A percentile compares a stretch with the other conserved stretches of the same genome.
Conservation (phyloP, 1,140 invertebrate genomes). For the Coenobita brevimanus region DNA sequence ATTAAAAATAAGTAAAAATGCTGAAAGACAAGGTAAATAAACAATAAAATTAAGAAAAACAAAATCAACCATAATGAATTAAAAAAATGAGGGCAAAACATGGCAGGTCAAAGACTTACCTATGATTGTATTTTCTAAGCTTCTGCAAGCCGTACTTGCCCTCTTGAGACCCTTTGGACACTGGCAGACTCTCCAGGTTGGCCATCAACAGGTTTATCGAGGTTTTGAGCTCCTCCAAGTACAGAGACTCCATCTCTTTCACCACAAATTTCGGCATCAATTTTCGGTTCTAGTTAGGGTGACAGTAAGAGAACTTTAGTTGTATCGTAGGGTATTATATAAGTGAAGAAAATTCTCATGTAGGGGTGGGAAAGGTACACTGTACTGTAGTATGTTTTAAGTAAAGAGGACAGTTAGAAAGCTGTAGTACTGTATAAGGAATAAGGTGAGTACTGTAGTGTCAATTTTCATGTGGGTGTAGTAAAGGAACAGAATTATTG, state of each 20-base stretch:
- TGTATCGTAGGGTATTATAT: too few species aligned
- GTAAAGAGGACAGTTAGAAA: too few species aligned
- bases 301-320: too few species aligned
- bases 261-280: slow-evolving; percentile 99
- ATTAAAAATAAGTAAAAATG: neutral
- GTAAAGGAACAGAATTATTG: too few species aligned
- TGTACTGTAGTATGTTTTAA: too few species aligned
- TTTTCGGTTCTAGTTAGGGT: slow-evolving; percentile 86
- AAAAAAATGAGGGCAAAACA: neutral
- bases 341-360: too few species aligned
- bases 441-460: too few species aligned
- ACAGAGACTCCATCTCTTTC: slow-evolving; percentile 99
- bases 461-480: too few species aligned
- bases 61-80: neutral
- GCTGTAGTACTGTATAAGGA: too few species aligned
- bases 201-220: slow-evolving; percentile 99
- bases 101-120: slow-evolving; percentile 77
- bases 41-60: too few species aligned
- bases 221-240: slow-evolving; percentile 97
- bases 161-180: slow-evolving; percentile 97
- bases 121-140: slow-evolving; percentile 96
- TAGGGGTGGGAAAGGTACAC: too few species aligned
- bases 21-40: neutral
- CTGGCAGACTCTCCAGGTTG: slow-evolving; percentile 98
- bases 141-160: slow-evolving; percentile 97